phyloP scores from a whole-genome alignment of 2,888 invertebrate genomes.

The Cheilosia vernalis region DNA sequence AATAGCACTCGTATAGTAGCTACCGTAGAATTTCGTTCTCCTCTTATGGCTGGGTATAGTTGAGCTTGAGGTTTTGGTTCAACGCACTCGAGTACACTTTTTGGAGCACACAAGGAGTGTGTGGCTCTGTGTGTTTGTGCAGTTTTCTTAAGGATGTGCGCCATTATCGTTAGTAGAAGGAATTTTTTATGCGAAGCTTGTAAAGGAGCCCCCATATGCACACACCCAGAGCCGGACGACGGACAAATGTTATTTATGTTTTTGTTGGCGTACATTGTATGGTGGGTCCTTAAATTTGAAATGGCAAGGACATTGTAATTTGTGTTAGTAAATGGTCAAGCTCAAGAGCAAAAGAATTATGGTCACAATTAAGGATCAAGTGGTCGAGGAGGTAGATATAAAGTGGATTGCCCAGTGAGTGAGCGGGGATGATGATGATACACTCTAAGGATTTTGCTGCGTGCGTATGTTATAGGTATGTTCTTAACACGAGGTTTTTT shows the following conservation, averaged over 20 bases:
- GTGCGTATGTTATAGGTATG: conserved; percentile 13
- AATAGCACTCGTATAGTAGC: neutral
- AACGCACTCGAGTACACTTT: conserved; percentile 48
- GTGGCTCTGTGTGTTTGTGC: neutral
- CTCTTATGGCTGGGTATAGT: conserved; percentile 16
- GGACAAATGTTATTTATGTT: conserved; percentile 45
- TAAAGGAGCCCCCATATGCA: conserved; percentile 12
- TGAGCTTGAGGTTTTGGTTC: conserved; percentile 39
- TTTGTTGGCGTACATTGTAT: neutral
- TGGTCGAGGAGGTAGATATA: conserved; percentile 47
- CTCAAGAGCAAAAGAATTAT: conserved; percentile 71
- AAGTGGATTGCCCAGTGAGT: conserved; percentile 41
- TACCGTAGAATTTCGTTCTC: conserved; percentile 12
- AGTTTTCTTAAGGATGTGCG: conserved; percentile 43
- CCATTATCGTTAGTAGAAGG: conserved; percentile 49
- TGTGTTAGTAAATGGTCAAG: conserved; percentile 60
- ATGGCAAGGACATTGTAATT: conserved; percentile 63
- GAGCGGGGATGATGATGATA: conserved; percentile 21
- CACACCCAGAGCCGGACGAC: neutral
- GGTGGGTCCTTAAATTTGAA: conserved; percentile 55
- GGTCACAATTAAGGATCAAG: conserved; percentile 68
- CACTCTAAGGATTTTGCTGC: conserved; percentile 4
- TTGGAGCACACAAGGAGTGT: neutral
- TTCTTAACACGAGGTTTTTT: too few species aligned
- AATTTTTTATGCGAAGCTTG: conserved; percentile 45